phyloP scores from a whole-genome alignment of 2,113 vertebrate genomes.

The Pelmatolapia mariae region DNA sequence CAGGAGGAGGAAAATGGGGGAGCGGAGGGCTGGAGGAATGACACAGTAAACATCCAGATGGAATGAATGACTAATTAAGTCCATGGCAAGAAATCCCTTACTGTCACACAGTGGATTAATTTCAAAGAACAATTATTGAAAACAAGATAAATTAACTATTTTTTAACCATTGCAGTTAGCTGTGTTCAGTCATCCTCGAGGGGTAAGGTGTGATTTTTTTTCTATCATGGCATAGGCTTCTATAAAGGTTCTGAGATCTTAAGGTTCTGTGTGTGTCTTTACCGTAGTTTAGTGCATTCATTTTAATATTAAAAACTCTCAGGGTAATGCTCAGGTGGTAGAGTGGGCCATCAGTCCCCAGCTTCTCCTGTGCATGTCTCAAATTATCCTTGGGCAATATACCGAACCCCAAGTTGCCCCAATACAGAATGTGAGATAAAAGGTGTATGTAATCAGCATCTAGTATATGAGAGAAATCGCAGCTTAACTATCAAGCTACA shows the following conservation, averaged over 20 bases:
- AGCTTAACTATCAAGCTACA: not conserved
- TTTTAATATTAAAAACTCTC: not conserved
- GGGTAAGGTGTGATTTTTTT: not conserved
- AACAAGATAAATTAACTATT: not conserved
- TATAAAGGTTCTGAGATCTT: not conserved
- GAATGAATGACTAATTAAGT: not conserved
- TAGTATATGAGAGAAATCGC: not conserved
- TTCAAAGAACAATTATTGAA: not conserved
- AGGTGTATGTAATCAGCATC: not conserved
- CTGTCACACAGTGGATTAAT: not conserved
- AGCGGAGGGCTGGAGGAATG: not conserved
- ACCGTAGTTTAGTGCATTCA: not conserved
- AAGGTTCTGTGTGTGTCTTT: not conserved
- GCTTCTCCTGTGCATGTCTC: not conserved
- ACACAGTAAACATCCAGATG: not conserved
- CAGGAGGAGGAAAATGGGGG: not conserved
- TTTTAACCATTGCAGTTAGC: not conserved
- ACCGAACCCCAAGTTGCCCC: not conserved
- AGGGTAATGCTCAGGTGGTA: not conserved
- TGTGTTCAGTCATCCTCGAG: rapidly evolving
- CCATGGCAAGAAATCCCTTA: not conserved
- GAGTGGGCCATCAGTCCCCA: not conserved
- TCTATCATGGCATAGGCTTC: not conserved
- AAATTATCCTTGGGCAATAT: not conserved
- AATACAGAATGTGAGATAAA: not conserved